Conservation (phyloP, 2,113 vertebrate species). For the Verasper variegatus region DNA sequence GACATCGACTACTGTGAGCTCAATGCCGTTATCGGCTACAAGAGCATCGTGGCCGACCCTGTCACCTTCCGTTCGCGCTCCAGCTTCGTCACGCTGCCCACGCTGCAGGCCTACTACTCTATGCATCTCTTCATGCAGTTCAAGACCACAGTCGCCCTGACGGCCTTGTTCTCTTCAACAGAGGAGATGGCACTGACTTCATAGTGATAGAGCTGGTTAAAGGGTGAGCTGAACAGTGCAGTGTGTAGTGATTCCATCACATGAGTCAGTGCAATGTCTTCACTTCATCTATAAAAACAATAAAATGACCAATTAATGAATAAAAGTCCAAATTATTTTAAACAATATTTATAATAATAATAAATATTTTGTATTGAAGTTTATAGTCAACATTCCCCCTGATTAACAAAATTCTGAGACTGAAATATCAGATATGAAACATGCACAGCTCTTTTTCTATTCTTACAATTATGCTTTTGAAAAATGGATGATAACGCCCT, state of each 20-base stretch:
- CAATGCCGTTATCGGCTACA: slow-evolving; percentile 97
- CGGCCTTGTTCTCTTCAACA: slow-evolving; percentile 96
- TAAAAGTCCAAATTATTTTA: no score
- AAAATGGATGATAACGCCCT: slow-evolving; percentile 52
- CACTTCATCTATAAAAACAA: no score
- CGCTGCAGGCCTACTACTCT: slow-evolving; percentile 97
- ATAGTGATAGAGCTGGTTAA: slow-evolving; percentile 99
- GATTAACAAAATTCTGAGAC: no score
- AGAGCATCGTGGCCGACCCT: slow-evolving; percentile 98
- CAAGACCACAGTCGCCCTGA: slow-evolving; percentile 98
- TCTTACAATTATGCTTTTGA: slow-evolving; percentile 1
- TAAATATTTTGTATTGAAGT: no score
- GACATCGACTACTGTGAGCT: slow-evolving; percentile 99
- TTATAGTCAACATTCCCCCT: no score
- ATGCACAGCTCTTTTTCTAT: background rate
- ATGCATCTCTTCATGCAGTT: slow-evolving; percentile 99
- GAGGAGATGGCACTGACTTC: slow-evolving; percentile 98
- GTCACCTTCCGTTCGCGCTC: slow-evolving; percentile 99
- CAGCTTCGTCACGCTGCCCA: slow-evolving; percentile 95
- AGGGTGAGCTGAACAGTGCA: slow-evolving; percentile 86
- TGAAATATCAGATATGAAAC: no score
- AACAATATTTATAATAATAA: no score
- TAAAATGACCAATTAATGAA: no score
- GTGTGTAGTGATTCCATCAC: background rate
- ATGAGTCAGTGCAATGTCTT: background rate